Percentiles rank a stretch among this genome's conserved stretches.
phyloP scores from a whole-genome alignment of 2,113 vertebrate species.

The Podarcis raffonei region DNA sequence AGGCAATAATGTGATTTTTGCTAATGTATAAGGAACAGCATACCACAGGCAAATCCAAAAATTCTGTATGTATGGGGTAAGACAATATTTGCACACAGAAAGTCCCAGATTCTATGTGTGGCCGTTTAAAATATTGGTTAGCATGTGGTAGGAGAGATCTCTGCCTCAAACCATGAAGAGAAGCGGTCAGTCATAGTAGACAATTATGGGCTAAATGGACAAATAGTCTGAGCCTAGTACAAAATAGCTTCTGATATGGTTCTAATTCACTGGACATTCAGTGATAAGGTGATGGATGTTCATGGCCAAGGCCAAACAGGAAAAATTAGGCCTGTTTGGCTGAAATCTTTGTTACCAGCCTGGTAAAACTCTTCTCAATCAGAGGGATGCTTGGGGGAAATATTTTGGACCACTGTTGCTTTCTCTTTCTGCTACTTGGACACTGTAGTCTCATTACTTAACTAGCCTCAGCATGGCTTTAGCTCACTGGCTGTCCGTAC shows the following conservation, averaged over 20 bases:
- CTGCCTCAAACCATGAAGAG: neutral
- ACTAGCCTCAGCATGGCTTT: neutral
- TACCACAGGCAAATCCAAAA: neutral
- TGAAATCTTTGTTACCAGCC: neutral
- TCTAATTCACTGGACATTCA: neutral
- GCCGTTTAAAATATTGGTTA: neutral
- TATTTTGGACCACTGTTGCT: neutral
- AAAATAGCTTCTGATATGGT: neutral
- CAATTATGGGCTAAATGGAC: neutral
- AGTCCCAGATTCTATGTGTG: neutral
- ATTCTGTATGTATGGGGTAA: rapidly evolving
- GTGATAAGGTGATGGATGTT: rapidly evolving
- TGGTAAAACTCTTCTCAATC: rapidly evolving
- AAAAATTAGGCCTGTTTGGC: neutral
- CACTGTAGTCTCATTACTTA: neutral
- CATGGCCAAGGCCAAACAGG: neutral
- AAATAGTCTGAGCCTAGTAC: neutral
- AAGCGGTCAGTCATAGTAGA: neutral
- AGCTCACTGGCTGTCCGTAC: too few species aligned
- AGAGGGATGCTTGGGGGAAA: neutral
- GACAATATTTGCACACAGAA: neutral
- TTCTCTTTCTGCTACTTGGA: neutral
- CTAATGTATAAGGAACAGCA: neutral
- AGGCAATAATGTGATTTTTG: neutral
- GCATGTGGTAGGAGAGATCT: neutral